A percentile compares a stretch with the other conserved stretches of the same genome.
Conservation (phyloP, 2,888 invertebrate species). For the Tribolium freemani region DNA sequence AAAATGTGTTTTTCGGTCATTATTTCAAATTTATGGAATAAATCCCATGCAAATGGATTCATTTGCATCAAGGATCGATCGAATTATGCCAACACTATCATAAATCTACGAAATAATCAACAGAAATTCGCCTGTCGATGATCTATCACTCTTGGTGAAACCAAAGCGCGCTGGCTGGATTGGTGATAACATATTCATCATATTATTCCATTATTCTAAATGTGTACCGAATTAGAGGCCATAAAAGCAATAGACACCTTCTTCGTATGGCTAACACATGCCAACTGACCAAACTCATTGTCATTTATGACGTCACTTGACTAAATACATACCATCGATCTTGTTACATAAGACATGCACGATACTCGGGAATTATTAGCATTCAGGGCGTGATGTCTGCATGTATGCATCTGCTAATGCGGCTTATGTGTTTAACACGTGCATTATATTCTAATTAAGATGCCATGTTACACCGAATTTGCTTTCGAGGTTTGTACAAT, state of each 20-base stretch:
- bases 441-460: constrained; percentile 29
- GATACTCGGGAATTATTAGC: not conserved
- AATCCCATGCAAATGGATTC: constrained; percentile 15
- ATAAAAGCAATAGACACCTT: constrained; percentile 5
- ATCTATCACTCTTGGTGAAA: not conserved
- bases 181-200: constrained; percentile 14
- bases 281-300: constrained; percentile 6
- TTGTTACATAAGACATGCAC: constrained; percentile 20
- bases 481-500: not conserved
- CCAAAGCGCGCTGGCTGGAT: not conserved
- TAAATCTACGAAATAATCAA: not conserved
- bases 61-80: constrained; percentile 9
- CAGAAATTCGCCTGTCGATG: not conserved
- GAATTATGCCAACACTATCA: constrained; percentile 5
- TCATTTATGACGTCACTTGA: constrained; percentile 15
- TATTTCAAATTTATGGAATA: constrained; percentile 15
- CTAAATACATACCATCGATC: constrained; percentile 15
- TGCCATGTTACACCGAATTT: not conserved
- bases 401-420: constrained; percentile 21
- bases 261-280: not conserved
- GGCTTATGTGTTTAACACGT: constrained; percentile 12
- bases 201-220: constrained; percentile 15
- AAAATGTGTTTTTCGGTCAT: constrained; percentile 4
- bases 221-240: not conserved
- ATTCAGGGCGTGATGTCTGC: constrained; percentile 2